phyloP scores from a whole-genome alignment of 2,888 invertebrate genomes.

The Dastarcus helophoroides region DNA sequence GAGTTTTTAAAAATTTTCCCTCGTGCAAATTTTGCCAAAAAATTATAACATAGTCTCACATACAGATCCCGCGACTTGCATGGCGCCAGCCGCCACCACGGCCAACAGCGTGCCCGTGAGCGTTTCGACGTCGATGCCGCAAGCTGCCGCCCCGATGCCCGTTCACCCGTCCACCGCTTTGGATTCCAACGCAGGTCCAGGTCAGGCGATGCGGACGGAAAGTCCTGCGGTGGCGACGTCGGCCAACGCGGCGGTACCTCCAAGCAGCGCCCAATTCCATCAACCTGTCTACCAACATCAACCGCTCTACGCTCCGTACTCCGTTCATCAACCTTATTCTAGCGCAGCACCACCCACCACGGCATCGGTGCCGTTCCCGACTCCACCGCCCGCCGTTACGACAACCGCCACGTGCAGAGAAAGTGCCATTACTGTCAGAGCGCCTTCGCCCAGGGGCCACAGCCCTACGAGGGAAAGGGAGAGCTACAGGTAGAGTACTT shows the following conservation, averaged over 20 bases:
- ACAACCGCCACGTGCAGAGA: constrained; percentile 14
- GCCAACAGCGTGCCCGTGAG: constrained; percentile 24
- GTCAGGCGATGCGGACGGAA: constrained; percentile 37
- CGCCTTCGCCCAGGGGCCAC: constrained; percentile 66
- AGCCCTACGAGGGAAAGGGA: constrained; percentile 72
- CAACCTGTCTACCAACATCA: constrained; percentile 42
- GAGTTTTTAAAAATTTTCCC: not conserved
- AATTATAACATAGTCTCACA: not conserved
- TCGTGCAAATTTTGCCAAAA: not conserved
- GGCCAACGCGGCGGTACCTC: constrained; percentile 38
- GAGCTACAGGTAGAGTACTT: constrained; percentile 60
- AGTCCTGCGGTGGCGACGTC: constrained; percentile 45
- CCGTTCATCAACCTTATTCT: constrained; percentile 33
- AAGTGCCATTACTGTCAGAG: constrained; percentile 33
- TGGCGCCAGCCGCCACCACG: constrained; percentile 19
- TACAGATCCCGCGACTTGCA: constrained; percentile 11
- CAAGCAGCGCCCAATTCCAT: constrained; percentile 38
- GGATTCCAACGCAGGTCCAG: constrained; percentile 26
- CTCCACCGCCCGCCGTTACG: constrained; percentile 34
- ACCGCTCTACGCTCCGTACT: constrained; percentile 69
- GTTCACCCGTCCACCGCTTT: constrained; percentile 30
- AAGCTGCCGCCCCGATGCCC: constrained; percentile 41
- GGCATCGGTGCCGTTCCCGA: constrained; percentile 25
- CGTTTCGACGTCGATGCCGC: constrained; percentile 39
- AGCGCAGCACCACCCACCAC: constrained; percentile 11